These are phyloP conservation scores for Aeoliscus strigatus DNA, from an alignment of 2,797 vertebrate genomes.

Conservation along the genomic window DNA sequence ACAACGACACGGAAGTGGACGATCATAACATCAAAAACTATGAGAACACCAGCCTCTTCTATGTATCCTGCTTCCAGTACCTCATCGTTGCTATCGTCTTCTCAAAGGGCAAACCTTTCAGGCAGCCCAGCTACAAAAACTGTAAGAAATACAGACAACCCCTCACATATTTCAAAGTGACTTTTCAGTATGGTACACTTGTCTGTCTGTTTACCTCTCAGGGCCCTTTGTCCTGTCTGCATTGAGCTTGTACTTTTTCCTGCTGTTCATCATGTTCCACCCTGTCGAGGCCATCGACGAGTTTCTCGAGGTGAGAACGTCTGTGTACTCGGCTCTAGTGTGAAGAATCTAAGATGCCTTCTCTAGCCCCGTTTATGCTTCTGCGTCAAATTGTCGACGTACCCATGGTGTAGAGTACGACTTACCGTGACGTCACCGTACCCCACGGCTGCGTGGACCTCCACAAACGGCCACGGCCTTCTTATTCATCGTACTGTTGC, in stretches of 20 bases:
- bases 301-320: slow-evolving; percentile 82
- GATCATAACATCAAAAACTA: slow-evolving; percentile 87
- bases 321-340: background rate
- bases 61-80: slow-evolving; percentile 96
- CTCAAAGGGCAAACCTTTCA: slow-evolving; percentile 97
- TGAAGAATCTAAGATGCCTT: too few relatives aligned
- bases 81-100: slow-evolving; percentile 93
- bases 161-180: background rate
- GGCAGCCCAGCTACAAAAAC: slow-evolving; percentile 95
- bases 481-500: too few relatives aligned
- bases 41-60: slow-evolving; percentile 97
- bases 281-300: slow-evolving; percentile 75
- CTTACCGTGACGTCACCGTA: too few relatives aligned
- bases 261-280: slow-evolving; percentile 87
- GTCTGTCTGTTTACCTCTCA: slow-evolving; percentile 31
- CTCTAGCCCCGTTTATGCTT: too few relatives aligned
- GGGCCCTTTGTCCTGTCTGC: slow-evolving; percentile 85
- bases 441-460: too few relatives aligned
- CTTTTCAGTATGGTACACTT: slow-evolving; percentile 5
- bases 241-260: slow-evolving; percentile 79
- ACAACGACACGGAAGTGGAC: slow-evolving; percentile 74
- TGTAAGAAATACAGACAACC: slow-evolving; percentile 70
- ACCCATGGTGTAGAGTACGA: too few relatives aligned
- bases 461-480: too few relatives aligned
- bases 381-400: too few relatives aligned